These are phyloP conservation scores for Oncorhynchus kisutch DNA, from an alignment of 2,113 vertebrate genomes.

Conservation along the genomic window DNA sequence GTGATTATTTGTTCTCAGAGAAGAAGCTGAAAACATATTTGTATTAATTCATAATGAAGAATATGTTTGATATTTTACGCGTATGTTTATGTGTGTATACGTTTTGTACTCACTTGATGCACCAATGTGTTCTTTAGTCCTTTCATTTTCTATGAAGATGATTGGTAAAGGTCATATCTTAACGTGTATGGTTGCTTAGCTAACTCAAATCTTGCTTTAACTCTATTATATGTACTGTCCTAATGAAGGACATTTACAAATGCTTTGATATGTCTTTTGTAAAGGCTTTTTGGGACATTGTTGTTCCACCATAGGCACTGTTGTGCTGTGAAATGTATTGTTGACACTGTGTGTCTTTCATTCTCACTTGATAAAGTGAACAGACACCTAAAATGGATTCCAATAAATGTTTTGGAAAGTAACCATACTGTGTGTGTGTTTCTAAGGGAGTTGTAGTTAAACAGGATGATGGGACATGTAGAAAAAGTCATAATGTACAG, in stretches of 20 bases:
- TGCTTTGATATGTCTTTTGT: constrained; percentile 30
- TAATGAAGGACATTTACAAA: constrained; percentile 13
- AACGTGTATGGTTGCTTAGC: constrained; percentile 8
- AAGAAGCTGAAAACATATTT: not conserved
- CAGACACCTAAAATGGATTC: constrained; percentile 9
- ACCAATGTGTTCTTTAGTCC: constrained; percentile 2
- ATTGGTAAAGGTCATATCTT: constrained; percentile 15
- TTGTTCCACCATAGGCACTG: constrained; percentile 30
- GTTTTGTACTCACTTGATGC: constrained; percentile 20
- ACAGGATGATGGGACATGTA: not conserved
- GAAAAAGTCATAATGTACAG: no score
- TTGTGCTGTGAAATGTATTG: constrained; percentile 2
- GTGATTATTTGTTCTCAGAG: not conserved
- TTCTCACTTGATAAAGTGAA: constrained; percentile 21
- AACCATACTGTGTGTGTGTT: not conserved
- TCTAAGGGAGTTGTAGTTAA: constrained; percentile 26
- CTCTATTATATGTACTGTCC: constrained; percentile 14
- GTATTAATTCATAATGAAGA: constrained; percentile 38
- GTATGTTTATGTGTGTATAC: not conserved
- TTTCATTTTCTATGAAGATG: constrained; percentile 8
- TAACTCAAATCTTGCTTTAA: constrained; percentile 20
- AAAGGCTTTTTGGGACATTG: constrained; percentile 29
- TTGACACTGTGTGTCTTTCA: constrained; percentile 53
- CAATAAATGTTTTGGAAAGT: not conserved
- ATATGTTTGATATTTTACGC: not conserved